Percentiles rank a stretch among this genome's conserved stretches.
phyloP scores from a whole-genome alignment of 1,140 invertebrate genomes.

The Venturia canescens region DNA sequence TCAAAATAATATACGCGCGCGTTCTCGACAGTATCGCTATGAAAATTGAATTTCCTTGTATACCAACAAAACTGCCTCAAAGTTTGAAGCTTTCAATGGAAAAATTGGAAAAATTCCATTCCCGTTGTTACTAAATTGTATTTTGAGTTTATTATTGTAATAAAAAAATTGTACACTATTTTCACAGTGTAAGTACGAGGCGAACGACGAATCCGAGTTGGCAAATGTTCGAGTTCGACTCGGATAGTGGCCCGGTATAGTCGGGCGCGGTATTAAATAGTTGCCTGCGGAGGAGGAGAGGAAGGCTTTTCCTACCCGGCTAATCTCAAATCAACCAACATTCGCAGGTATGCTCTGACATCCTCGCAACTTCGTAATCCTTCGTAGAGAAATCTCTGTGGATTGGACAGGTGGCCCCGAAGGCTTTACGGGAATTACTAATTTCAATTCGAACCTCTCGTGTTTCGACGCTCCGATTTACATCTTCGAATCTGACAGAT shows the following conservation, averaged over 20 bases:
- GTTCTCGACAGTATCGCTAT: too few species aligned
- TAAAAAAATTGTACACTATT: too few species aligned
- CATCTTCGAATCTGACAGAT: not conserved
- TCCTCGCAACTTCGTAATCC: conserved; percentile 14
- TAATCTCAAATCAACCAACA: not conserved
- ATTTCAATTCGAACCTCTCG: conserved; percentile 5
- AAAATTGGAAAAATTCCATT: too few species aligned
- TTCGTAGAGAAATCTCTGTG: not conserved
- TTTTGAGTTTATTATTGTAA: too few species aligned
- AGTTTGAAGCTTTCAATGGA: too few species aligned
- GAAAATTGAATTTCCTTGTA: too few species aligned
- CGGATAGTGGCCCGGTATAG: not conserved
- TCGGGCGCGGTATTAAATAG: conserved; percentile 42
- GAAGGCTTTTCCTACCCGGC: not conserved
- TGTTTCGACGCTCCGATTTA: not conserved
- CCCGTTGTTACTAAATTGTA: too few species aligned
- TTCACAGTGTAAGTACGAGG: not conserved
- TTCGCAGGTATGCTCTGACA: not conserved
- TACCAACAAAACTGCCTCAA: too few species aligned
- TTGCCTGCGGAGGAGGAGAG: not conserved
- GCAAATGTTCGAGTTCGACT: conserved; percentile 42
- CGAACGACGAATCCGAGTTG: conserved; percentile 25
- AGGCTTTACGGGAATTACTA: conserved; percentile 20
- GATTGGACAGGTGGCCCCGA: conserved; percentile 23
- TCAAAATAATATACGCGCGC: too few species aligned